Evolutionary conservation across 2,797 vertebrate genomes (phyloP), one percentile per base, ranked within the genome.

Genomic region (Rhinichthys osculus): DNA sequence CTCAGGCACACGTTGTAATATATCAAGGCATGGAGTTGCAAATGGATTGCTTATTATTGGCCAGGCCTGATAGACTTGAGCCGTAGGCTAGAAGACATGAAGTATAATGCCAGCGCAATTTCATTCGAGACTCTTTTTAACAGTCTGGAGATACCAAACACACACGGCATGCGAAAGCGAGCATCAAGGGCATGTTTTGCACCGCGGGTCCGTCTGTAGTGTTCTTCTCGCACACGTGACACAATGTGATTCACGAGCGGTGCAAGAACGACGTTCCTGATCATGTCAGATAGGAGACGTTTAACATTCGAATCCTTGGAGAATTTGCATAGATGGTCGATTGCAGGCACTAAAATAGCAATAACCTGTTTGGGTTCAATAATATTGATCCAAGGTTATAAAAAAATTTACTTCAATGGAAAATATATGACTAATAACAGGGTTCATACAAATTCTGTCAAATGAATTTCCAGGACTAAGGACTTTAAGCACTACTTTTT

Each of bases 151-250:
- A 13, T 54, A 67, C 69, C 84, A 50, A 71, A 73, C 57, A 50
- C 52, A 72, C 52, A 70, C 67, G 19, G 66, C 19, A 14, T 7
- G 57, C 5, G 38, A 83, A 38, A 67, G 35, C 64, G 67, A 62
- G 77, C 70, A 81, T 87, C 79, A 85, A 84, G 72, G 71, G 16
- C 33, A 54, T 67, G 83, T 70, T 67, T 54, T 40, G 35, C 73
- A 78, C 50, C 52, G 5, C 19, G 47, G 66, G 74, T 70, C 64
- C 47, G 33, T 79, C 77, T 64, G 67, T 62, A 64, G 59, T 27
- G 59, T 16, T 21, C n/a, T 50, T 50, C 62, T 42, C 21, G 2
- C 30, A 38, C 21, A 38, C 5, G 35, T 6, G 35, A 38, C 35
- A 38, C 35, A 35, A 38, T 30, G 30, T 30, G 30, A 30, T 30